Conservation (phyloP, 2,113 vertebrate species). For the Rynchops niger region DNA sequence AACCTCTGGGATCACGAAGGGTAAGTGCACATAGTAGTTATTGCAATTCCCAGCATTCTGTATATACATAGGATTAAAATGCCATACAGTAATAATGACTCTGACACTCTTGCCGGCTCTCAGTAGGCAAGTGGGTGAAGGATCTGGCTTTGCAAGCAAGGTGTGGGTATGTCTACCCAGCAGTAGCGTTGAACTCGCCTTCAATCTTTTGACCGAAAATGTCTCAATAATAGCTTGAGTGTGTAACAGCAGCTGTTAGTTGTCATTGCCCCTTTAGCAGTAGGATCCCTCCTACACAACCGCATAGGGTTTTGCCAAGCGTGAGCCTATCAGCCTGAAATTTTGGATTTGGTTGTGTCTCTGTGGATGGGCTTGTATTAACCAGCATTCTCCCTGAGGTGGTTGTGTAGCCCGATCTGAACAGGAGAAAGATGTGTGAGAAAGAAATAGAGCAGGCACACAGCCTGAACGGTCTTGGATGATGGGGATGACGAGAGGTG, state of each 20-base stretch:
- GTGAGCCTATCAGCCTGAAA: background rate
- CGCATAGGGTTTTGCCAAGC: background rate
- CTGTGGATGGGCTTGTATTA: background rate
- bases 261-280: background rate
- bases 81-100: background rate
- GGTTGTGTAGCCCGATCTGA: background rate
- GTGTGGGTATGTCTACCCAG: background rate
- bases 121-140: background rate
- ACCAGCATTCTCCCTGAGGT: background rate
- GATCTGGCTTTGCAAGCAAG: background rate
- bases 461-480: background rate
- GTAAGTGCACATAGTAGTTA: background rate
- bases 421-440: background rate
- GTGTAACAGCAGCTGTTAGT: background rate
- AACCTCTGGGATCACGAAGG: background rate
- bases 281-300: background rate
- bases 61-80: background rate
- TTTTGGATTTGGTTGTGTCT: background rate
- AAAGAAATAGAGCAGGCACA: background rate
- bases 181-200: background rate
- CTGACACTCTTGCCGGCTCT: background rate
- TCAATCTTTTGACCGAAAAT: background rate
- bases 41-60: background rate
- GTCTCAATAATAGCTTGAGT: background rate
- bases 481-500: background rate